Base-by-base conservation (phyloP, 2,888 invertebrate genomes). In the Hirtodrosophila duncani region DNA sequence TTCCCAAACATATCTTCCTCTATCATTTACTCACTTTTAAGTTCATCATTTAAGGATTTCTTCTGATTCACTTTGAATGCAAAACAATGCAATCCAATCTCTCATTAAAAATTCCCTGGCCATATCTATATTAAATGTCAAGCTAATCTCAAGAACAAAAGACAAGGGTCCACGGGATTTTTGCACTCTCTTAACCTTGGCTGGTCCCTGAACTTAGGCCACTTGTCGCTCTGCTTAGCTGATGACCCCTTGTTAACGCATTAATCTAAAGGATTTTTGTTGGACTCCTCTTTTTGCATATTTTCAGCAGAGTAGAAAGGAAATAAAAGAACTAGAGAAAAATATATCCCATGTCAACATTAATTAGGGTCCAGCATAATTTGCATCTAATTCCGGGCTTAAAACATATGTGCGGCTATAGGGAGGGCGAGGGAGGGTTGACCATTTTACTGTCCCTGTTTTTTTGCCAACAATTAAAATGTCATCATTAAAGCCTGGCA, bases 341-440 rank as follows among this genome's bases (percentile, higher is more conserved):
- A 36, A 49, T 42, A 65, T 52, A 71, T 57, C 72, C 72, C 68
- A 77, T 80, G 72, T 80, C 72, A 74, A 77, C 80, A 63, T 67
- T 80, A 74, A 74, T 74, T 74, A 80, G 77, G 72, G 80, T 80
- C 60, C 60, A 34, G 65, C 53, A 62, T 65, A 71, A 67, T 75
- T 57, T 67, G 49, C 69, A 60, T 66, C 67, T 61, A 65, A 67
- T 59, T 51, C 75, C 50, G 20, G 31, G 51, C 49, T 50, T 39
- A 56, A 41, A 56, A 46, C 61, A 70, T 70, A 67, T 69, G 69
- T 42, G 33, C 18, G 23, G 24, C 46, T 31, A 14, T 7, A 6
- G 10, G 9, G 18, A n/a, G 26, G n/a, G 7, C 7, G n/a, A n/a
- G n/a, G n/a, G n/a, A n/a, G n/a, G n/a, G n/a, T n/a, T n/a, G n/a